phyloP scores from a whole-genome alignment of 2,797 vertebrate genomes.

The Bovichtus diacanthus region DNA sequence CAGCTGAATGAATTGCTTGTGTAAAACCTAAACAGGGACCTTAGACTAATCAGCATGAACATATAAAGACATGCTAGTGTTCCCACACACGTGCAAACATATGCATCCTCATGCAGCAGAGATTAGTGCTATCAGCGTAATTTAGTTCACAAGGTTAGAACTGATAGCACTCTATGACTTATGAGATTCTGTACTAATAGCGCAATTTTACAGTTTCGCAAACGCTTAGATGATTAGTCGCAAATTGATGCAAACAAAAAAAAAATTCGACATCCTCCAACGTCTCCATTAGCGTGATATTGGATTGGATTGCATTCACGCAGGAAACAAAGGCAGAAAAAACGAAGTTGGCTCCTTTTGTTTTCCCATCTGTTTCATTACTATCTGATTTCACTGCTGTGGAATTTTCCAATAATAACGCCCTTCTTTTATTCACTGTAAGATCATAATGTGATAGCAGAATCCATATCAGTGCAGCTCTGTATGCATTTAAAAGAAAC shows the following conservation, averaged over 20 bases:
- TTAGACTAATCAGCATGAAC: background rate
- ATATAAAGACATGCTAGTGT: background rate
- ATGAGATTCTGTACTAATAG: background rate
- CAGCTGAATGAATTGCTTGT: slow-evolving; percentile 46
- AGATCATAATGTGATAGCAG: slow-evolving; percentile 21
- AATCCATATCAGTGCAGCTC: slow-evolving; percentile 11
- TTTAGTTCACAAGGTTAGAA: background rate
- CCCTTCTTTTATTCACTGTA: slow-evolving; percentile 8
- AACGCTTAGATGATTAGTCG: slow-evolving; percentile 8
- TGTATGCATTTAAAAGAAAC: slow-evolving; percentile 5
- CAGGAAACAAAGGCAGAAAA: slow-evolving; percentile 8
- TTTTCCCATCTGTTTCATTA: background rate
- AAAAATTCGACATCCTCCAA: background rate
- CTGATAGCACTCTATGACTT: background rate
- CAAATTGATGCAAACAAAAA: slow-evolving; percentile 15
- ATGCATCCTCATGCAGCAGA: background rate
- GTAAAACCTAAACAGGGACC: slow-evolving; percentile 33
- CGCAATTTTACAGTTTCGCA: background rate
- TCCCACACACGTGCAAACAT: background rate
- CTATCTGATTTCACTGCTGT: slow-evolving; percentile 36
- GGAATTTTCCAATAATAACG: slow-evolving; percentile 24
- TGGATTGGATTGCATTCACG: slow-evolving; percentile 3
- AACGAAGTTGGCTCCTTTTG: slow-evolving; percentile 18
- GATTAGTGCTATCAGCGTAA: background rate
- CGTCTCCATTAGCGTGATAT: slow-evolving; percentile 21